Percentiles rank a stretch among this genome's conserved stretches.
Conservation (phyloP, 1,140 invertebrate genomes). For the Rhysida immarginata region DNA sequence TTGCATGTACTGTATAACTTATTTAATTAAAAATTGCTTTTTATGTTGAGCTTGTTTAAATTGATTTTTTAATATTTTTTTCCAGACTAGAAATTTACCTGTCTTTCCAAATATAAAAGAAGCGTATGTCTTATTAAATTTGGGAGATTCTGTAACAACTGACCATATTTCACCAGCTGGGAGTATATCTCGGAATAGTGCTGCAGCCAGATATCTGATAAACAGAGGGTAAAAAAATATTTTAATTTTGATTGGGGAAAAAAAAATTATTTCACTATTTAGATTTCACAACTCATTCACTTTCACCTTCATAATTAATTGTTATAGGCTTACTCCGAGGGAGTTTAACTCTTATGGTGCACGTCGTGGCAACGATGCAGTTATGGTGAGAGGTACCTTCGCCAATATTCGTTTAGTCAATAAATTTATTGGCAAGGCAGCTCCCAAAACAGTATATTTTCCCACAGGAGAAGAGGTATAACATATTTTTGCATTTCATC, state of each 20-base stretch:
- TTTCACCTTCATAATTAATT: neutral
- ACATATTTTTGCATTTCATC: slow-evolving; percentile 6
- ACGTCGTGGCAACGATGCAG: slow-evolving; percentile 84
- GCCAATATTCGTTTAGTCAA: slow-evolving; percentile 95
- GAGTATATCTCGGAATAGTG: slow-evolving; percentile 84
- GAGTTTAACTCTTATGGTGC: slow-evolving; percentile 98
- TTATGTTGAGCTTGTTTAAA: neutral
- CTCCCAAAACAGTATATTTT: slow-evolving; percentile 76
- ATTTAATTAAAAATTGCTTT: neutral
- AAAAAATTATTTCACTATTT: too few species aligned
- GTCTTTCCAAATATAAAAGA: slow-evolving; percentile 29
- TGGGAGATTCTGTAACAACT: slow-evolving; percentile 92
- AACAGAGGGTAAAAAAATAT: slow-evolving; percentile 43
- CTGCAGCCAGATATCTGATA: slow-evolving; percentile 76
- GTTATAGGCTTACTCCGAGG: slow-evolving; percentile 56
- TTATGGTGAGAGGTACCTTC: slow-evolving; percentile 95
- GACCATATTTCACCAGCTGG: slow-evolving; percentile 98
- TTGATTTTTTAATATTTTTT: slow-evolving; percentile 7
- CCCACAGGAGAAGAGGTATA: slow-evolving; percentile 65
- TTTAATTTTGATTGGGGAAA: too few species aligned
- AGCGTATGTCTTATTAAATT: slow-evolving; percentile 64
- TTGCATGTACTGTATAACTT: too few species aligned
- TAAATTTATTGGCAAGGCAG: slow-evolving; percentile 66
- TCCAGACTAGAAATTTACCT: slow-evolving; percentile 32
- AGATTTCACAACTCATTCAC: too few species aligned